A percentile compares a stretch with the other conserved stretches of the same genome.
Conservation (phyloP, 2,888 invertebrate genomes). For the Cephus runcator region DNA sequence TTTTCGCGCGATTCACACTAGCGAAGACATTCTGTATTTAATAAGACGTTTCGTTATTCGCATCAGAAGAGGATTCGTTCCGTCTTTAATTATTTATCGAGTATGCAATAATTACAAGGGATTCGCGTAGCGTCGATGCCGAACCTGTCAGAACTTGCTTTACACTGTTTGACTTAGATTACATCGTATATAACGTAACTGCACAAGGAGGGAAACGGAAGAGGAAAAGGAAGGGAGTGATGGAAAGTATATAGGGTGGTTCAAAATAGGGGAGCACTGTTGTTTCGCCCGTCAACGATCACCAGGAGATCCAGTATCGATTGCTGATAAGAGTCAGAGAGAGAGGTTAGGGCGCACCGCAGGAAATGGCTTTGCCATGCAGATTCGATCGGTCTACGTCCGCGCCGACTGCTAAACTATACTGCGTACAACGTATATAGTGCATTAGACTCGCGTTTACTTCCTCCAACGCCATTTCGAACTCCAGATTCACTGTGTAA, state of each 20-base stretch:
- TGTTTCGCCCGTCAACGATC: conserved; percentile 1
- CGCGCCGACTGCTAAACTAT: neutral
- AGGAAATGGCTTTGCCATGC: conserved; percentile 60
- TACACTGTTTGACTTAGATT: neutral
- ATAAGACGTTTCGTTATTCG: conserved; percentile 42
- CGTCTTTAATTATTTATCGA: conserved; percentile 56
- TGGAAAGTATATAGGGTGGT: neutral
- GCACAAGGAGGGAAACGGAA: neutral
- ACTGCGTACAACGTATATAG: neutral
- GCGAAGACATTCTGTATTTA: conserved; percentile 46
- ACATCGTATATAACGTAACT: neutral
- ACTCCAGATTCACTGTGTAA: conserved; percentile 28
- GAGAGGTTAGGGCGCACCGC: neutral
- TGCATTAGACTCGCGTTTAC: conserved; percentile 15
- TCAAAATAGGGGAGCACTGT: neutral
- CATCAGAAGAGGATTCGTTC: neutral
- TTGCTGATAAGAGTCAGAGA: neutral
- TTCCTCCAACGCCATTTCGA: conserved; percentile 16
- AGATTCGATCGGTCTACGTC: conserved; percentile 50
- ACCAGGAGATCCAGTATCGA: neutral
- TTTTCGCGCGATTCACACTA: conserved; percentile 34
- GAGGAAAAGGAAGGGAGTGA: neutral
- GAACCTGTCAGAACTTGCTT: neutral
- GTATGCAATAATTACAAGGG: conserved; percentile 40
- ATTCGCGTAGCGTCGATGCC: neutral